These are phyloP conservation scores for Podotricha telesiphe DNA, from an alignment of 2,888 invertebrate species.

Conservation along the genomic window DNA sequence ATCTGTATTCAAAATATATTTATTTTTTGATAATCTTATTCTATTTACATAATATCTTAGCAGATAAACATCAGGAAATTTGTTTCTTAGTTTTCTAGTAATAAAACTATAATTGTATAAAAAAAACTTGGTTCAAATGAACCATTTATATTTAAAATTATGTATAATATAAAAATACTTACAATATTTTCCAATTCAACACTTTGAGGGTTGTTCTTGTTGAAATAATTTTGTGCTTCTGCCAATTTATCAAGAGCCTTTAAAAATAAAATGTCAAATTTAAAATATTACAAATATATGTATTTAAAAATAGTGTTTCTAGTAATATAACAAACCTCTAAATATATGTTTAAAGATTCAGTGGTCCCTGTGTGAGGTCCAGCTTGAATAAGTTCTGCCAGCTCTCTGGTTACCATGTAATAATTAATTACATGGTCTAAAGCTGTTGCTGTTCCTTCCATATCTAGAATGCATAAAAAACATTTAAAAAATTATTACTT, in stretches of 20 bases:
- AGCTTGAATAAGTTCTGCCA: constrained; percentile 92
- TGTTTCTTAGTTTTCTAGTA: too few species aligned
- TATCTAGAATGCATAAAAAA: constrained; percentile 85
- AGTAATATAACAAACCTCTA: constrained; percentile 59
- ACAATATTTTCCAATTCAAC: constrained; percentile 97
- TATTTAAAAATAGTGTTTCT: background rate
- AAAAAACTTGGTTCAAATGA: too few species aligned
- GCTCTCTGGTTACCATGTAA: constrained; percentile 96
- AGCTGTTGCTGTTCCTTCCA: constrained; percentile 93
- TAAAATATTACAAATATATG: background rate
- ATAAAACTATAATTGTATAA: too few species aligned
- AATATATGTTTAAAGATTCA: constrained; percentile 78
- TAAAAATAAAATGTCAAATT: constrained; percentile 61
- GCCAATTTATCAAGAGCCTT: constrained; percentile 93
- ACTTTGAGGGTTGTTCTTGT: constrained; percentile 95
- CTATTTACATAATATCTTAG: too few species aligned
- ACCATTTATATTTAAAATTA: too few species aligned
- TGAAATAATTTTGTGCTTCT: constrained; percentile 95
- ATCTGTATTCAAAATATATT: too few species aligned
- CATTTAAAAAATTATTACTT: too few species aligned
- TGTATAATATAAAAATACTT: constrained; percentile 59
- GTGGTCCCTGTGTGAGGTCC: constrained; percentile 89
- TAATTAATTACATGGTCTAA: constrained; percentile 97
- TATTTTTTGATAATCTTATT: too few species aligned
- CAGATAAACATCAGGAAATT: too few species aligned